Base-by-base conservation (phyloP, 2,888 invertebrate species). In the Cremastinae sp. region DNA sequence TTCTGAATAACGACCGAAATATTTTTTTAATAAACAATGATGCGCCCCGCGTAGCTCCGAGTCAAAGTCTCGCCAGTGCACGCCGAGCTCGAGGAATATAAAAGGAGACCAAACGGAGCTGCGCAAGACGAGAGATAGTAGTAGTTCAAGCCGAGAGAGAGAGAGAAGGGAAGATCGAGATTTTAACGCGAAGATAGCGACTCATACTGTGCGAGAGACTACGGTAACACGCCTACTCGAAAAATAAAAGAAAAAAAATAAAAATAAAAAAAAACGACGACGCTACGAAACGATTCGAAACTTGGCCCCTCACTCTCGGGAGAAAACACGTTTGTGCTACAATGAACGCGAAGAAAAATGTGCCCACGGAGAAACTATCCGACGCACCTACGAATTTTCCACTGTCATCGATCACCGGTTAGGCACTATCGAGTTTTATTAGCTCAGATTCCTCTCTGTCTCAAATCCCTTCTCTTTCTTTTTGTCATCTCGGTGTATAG, bases 1-100 rank as follows among this genome's bases (percentile, higher is more conserved):
- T 82, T 82, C 83, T 87, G 87, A 88, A 87, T 87, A 86, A 88
- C 85, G 85, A 85, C 80, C 81, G 81, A 84, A 84, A 87, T 88
- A 86, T 86, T 86, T 87, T 83, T 85, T 83, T 83, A 81, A 85
- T 85, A 85, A 87, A 87, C 86, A 86, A 86, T 84, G 85, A 84
- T 84, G 83, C 80, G 72, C 79, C 78, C 79, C 80, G 75, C 78
- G 78, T 74, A 74, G 78, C 71, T 75, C 68, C 69, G 61, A 62
- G 59, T 61, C 47, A 69, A 74, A 64, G 65, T 66, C 72, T 64
- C 74, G 61, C 54, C 34, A 22, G 58, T 69, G 74, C 61, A 61
- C 14, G 47, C 41, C 22, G 7, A 62, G 54, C 61, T 59, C 38
- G 62, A 65, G 38, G 56, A 54, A 75, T 71, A 72, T 49, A 65